phyloP scores from a whole-genome alignment of 2,888 invertebrate genomes.

The Rhaphigaster nebulosa region DNA sequence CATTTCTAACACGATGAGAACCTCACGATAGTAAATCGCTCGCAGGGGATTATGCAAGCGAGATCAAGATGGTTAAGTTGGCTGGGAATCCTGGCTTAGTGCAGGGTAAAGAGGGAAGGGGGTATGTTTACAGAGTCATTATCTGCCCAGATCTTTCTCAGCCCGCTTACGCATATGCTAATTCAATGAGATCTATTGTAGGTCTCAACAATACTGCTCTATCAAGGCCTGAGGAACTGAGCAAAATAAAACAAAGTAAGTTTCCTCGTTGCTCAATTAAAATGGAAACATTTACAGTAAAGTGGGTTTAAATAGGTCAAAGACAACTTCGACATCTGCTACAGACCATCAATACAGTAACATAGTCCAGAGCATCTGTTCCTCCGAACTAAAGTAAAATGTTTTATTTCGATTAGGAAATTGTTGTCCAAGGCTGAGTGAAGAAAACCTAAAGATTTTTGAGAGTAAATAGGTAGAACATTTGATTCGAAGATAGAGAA shows the following conservation, averaged over 20 bases:
- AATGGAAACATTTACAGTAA: not conserved
- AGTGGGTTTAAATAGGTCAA: not conserved
- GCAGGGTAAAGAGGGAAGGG: not conserved
- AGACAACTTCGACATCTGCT: not conserved
- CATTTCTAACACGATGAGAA: not conserved
- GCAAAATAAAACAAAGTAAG: not conserved
- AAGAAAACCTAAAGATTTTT: no score
- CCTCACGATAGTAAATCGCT: slow-evolving; percentile 7
- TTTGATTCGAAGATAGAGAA: no score
- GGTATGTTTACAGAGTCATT: not conserved
- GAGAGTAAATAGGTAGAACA: no score
- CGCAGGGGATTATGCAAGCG: not conserved
- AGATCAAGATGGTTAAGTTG: not conserved
- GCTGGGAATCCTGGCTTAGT: not conserved
- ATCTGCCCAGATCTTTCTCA: slow-evolving; percentile 8
- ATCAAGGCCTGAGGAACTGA: not conserved
- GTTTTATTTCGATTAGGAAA: no score
- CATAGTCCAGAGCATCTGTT: not conserved
- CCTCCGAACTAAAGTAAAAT: no score
- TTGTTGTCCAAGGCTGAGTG: no score
- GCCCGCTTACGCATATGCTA: slow-evolving; percentile 12
- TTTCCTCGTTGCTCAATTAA: not conserved
- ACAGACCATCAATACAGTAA: not conserved
- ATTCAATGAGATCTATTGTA: not conserved
- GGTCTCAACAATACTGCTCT: not conserved